Conservation (phyloP, 2,113 vertebrate species). For the Pterocles gutturalis region DNA sequence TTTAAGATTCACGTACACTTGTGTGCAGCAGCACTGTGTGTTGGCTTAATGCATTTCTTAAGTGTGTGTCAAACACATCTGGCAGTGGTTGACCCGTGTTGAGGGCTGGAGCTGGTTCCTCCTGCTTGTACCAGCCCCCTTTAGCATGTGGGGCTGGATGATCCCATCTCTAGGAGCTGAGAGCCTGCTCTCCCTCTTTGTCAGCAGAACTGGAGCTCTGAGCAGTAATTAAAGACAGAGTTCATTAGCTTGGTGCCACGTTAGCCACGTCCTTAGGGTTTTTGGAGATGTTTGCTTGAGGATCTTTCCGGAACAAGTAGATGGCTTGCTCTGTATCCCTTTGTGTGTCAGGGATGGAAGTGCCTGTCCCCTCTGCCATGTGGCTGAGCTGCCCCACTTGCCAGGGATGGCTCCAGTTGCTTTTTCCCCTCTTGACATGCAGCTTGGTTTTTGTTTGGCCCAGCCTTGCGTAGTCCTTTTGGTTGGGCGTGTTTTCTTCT, state of each 20-base stretch:
- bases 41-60: not conserved
- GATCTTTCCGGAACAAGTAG: not conserved
- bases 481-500: not conserved
- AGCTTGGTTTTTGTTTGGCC: not conserved
- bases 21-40: fast-evolving
- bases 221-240: not conserved
- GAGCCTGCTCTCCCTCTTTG: not conserved
- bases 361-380: not conserved
- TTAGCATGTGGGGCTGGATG: not conserved
- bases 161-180: not conserved
- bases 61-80: not conserved
- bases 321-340: not conserved
- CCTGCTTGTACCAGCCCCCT: not conserved
- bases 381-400: not conserved
- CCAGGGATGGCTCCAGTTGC: not conserved
- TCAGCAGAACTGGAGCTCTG: not conserved
- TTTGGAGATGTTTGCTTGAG: not conserved
- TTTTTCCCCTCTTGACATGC: not conserved
- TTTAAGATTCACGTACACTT: not conserved
- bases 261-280: not conserved
- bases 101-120: not conserved
- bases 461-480: not conserved
- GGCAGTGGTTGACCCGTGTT: not conserved
- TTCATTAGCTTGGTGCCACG: not conserved
- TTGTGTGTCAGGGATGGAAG: not conserved